Base-by-base conservation (phyloP, 2,888 invertebrate species). In the Acronicta aceris region DNA sequence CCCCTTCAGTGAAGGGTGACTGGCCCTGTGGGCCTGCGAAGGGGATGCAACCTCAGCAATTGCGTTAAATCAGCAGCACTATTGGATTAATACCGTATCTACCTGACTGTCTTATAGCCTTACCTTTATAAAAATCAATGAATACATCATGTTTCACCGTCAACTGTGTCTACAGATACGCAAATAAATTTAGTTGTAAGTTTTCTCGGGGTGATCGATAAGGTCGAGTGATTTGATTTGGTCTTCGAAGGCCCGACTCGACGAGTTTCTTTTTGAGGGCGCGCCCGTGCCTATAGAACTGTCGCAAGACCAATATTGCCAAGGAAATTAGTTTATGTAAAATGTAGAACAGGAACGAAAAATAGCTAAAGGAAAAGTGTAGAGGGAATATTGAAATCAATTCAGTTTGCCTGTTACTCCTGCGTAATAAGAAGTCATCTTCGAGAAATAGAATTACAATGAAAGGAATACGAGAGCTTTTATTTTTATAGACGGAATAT, bases 281-380 rank as follows among this genome's bases (percentile, higher is more conserved):
- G 82, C 89, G 86, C 84, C 89, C 88, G 87, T 88, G 91, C 91
- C 90, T 91, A 90, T 89, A 86, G 89, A 89, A 92, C 93, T 92
- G 93, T 89, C 91, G 92, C 89, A 88, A 90, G 90, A 93, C 92
- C 94, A 93, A 94, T 94, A 94, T 94, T 94, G 93, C 90, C 86
- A 84, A 91, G 94, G 93, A 94, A 94, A 94, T 94, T 93, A 94
- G 94, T 94, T 94, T 94, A 94, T 93, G 92, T 91, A 93, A 93
- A 94, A 94, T 93, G 92, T 92, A 92, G 92, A 93, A 91, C 91
- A 90, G 90, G 86, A 91, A 88, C 88, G 90, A 91, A 92, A 90
- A 94, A 92, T 92, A 90, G 90, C 89, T 82, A 63, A 81, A 87
- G 88, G 87, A 89, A 89, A 91, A 92, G 86, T 89, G 89, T 85